Percentiles rank a stretch among this genome's conserved stretches.
Conservation (phyloP, 1,140 invertebrate genomes). For the Zaprionus africanus region DNA sequence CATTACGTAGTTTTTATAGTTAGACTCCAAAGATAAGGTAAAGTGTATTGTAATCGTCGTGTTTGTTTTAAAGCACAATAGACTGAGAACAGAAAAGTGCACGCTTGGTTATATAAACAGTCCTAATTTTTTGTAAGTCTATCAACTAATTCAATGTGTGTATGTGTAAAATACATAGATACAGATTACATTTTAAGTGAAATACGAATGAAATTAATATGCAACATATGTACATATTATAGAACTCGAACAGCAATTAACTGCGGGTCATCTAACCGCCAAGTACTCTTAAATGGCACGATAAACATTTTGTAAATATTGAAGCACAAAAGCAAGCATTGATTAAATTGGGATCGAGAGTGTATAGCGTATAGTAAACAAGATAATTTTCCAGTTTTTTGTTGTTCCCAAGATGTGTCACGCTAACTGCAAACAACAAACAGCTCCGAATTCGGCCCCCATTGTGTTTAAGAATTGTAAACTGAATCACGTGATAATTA, state of each 20-base stretch:
- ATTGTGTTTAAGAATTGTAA: conserved; percentile 1
- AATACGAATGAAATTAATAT: not conserved
- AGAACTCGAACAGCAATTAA: not conserved
- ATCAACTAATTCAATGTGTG: not conserved
- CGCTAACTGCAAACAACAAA: conserved; percentile 4
- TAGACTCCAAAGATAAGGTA: conserved; percentile 14
- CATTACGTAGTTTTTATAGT: conserved; percentile 20
- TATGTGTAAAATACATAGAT: no score
- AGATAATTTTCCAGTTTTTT: conserved; percentile 14
- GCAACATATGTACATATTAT: conserved; percentile 1
- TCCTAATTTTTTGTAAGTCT: not conserved
- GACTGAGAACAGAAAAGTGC: not conserved
- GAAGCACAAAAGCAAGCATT: conserved; percentile 3
- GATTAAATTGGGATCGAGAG: conserved; percentile 22
- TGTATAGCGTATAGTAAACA: not conserved
- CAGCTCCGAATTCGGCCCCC: conserved; percentile 14
- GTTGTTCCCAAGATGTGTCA: conserved; percentile 46
- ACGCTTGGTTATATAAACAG: conserved; percentile 1
- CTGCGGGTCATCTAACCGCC: not conserved
- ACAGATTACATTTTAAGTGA: not conserved
- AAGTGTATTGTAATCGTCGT: conserved; percentile 12
- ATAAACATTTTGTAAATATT: conserved; percentile 41
- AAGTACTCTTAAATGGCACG: conserved; percentile 19
- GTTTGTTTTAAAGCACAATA: conserved; percentile 8
- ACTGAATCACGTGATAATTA: conserved; percentile 52